Evolutionary conservation across 2,888 invertebrate genomes (phyloP).

Genomic region (Hirtodrosophila cameraria): DNA sequence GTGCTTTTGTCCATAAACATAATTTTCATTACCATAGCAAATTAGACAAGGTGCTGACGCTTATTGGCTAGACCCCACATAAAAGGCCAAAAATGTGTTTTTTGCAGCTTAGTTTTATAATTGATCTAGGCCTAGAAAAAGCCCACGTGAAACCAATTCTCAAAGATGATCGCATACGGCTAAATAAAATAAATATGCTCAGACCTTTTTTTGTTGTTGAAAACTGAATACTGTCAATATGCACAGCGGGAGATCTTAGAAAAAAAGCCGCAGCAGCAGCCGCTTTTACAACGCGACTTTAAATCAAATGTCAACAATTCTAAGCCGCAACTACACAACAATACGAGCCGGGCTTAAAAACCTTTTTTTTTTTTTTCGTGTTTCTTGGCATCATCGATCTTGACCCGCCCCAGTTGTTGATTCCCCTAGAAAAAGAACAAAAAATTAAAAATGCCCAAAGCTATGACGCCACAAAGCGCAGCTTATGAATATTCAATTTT

Average conservation of each 20-base stretch:
- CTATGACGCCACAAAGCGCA: conserved; percentile 71
- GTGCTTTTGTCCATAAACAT: conserved; percentile 58
- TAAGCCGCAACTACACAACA: conserved; percentile 45
- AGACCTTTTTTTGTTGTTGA: too few relatives aligned
- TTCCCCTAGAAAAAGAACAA: too few relatives aligned
- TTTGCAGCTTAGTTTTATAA: conserved; percentile 36
- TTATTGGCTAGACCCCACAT: conserved; percentile 59
- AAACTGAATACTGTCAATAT: conserved; percentile 48
- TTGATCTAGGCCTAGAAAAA: conserved; percentile 33
- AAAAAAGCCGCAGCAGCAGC: conserved; percentile 46
- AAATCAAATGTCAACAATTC: conserved; percentile 72
- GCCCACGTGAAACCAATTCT: conserved; percentile 42
- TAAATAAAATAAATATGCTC: conserved; percentile 29
- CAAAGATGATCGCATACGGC: conserved; percentile 36
- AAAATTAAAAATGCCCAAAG: conserved; percentile 32
- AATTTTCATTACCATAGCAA: conserved; percentile 79
- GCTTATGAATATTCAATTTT: conserved; percentile 70
- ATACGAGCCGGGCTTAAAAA: conserved; percentile 46
- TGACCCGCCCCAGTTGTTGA: conserved; percentile 70
- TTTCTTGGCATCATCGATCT: conserved; percentile 73
- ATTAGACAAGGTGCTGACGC: conserved; percentile 81
- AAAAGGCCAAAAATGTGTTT: conserved; percentile 48
- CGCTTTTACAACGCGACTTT: conserved; percentile 48
- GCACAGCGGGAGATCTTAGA: conserved; percentile 59
- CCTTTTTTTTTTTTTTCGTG: conserved; percentile 15